Evolutionary conservation across 2,888 invertebrate species (phyloP).

Genomic region (Platycheirus rosarum): DNA sequence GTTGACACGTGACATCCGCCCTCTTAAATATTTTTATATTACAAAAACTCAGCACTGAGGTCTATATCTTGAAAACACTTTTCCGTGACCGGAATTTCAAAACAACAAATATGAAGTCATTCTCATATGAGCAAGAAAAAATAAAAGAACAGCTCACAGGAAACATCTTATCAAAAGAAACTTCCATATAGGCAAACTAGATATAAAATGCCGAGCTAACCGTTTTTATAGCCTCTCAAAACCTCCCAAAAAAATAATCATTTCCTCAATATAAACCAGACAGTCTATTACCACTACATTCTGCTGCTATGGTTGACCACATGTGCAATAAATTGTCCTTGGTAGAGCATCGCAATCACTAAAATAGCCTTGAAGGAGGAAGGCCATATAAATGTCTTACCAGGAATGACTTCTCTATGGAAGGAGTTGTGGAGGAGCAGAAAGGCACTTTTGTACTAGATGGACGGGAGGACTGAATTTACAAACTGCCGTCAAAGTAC

Average conservation of each 20-base stretch:
- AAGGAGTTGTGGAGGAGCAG: constrained; percentile 25
- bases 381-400: constrained; percentile 30
- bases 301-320: constrained; percentile 4
- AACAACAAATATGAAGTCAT: constrained; percentile 30
- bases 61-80: constrained; percentile 32
- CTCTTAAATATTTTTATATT: constrained; percentile 28
- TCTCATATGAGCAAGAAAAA: neutral
- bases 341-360: neutral
- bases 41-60: constrained; percentile 40
- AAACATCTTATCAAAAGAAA: constrained; percentile 45
- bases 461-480: constrained; percentile 18
- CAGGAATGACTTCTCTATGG: constrained; percentile 41
- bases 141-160: neutral
- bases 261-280: constrained; percentile 46
- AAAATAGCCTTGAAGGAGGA: constrained; percentile 28
- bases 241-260: constrained; percentile 3
- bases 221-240: neutral
- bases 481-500: constrained; percentile 25
- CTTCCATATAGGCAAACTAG: constrained; percentile 3
- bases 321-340: constrained; percentile 45
- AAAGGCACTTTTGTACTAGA: constrained; percentile 6
- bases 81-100: constrained; percentile 51
- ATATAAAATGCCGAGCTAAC: constrained; percentile 32
- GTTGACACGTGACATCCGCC: constrained; percentile 25
- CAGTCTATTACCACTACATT: constrained; percentile 41